Evolutionary conservation across 92 coral and sea anemone genomes (phyloP).

Genomic region (Parazoanthus swiftii): DNA sequence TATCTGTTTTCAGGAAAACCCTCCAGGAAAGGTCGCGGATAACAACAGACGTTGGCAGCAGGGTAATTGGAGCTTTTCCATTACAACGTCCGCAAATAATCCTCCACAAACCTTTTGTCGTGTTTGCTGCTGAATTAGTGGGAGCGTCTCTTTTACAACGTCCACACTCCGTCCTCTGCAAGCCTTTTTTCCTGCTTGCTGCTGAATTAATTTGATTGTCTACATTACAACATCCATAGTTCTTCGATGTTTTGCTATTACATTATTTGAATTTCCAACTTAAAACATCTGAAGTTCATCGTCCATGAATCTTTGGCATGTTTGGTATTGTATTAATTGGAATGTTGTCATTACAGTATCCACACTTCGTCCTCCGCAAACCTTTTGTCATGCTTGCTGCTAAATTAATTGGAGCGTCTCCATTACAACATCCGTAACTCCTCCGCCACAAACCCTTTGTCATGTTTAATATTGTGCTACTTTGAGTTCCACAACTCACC

Average conservation of each 20-base stretch:
- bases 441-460: no score
- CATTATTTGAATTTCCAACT: no score
- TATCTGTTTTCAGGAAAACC: constrained; percentile 18
- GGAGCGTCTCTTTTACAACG: background rate
- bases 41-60: constrained; percentile 25
- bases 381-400: no score
- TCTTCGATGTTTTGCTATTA: no score
- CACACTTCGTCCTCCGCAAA: no score
- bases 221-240: background rate
- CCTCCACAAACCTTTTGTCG: no score
- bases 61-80: constrained; percentile 14
- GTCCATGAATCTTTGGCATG: background rate
- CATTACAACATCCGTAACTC: background rate
- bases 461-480: no score
- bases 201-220: no score
- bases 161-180: no score
- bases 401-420: background rate
- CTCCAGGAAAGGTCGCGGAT: constrained; percentile 13
- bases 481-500: no score
- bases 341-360: background rate
- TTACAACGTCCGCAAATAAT: background rate
- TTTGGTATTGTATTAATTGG: background rate
- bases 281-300: no score
- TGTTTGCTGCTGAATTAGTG: background rate
- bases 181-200: no score